phyloP scores from a whole-genome alignment of 2,888 invertebrate genomes.

The Lutraria lutraria region DNA sequence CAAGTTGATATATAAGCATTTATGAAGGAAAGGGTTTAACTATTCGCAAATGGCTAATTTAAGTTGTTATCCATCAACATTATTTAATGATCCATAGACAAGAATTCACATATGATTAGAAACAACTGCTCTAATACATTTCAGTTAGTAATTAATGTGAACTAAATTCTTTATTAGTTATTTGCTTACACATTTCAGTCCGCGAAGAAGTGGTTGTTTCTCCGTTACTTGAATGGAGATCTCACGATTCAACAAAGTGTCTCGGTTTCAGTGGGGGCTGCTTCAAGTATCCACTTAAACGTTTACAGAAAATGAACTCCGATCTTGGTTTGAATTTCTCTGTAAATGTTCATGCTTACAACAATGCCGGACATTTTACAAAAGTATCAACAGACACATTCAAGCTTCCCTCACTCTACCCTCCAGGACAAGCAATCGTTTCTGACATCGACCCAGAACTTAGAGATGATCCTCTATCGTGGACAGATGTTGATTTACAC shows the following conservation, averaged over 20 bases:
- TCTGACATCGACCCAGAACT: conserved; percentile 57
- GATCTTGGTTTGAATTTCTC: conserved; percentile 46
- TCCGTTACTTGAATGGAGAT: conserved; percentile 58
- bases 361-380: conserved; percentile 64
- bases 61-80: no score
- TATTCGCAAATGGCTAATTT: no score
- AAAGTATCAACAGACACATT: conserved; percentile 51
- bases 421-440: conserved; percentile 68
- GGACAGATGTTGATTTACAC: conserved; percentile 42
- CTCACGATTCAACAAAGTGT: conserved; percentile 38
- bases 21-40: no score
- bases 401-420: conserved; percentile 63
- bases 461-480: not conserved
- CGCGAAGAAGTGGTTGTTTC: conserved; percentile 33
- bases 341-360: conserved; percentile 56
- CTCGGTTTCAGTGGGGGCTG: conserved; percentile 42
- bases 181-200: conserved; percentile 32
- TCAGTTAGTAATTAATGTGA: no score
- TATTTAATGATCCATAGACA: no score
- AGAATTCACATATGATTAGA: no score
- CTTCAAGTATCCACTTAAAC: conserved; percentile 49
- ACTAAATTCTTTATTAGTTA: no score
- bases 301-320: conserved; percentile 59
- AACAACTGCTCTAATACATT: no score
- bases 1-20: no score